phyloP scores from a whole-genome alignment of 2,888 invertebrate genomes.

The Gastracanthus pulcherrimus region DNA sequence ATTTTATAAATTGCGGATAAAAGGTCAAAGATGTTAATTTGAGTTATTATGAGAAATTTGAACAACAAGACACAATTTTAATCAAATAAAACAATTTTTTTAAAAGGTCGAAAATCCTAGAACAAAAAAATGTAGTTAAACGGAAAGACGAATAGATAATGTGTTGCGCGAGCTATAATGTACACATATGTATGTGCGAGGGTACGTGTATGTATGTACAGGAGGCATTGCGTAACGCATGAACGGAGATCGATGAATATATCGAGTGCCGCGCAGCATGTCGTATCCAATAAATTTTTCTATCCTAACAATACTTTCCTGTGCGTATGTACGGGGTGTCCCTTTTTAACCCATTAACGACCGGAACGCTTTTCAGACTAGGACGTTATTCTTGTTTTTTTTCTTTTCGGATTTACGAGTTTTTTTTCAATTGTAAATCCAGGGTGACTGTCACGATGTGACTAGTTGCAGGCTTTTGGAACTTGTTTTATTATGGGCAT shows the following conservation, averaged over 20 bases:
- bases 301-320: conserved; percentile 46
- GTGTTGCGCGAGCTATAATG: neutral
- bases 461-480: too few relatives aligned
- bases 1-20: too few relatives aligned
- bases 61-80: too few relatives aligned
- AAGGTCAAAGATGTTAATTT: too few relatives aligned
- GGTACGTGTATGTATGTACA: neutral
- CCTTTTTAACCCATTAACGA: conserved; percentile 46
- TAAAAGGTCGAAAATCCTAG: too few relatives aligned
- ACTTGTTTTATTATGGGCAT: too few relatives aligned
- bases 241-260: conserved; percentile 51
- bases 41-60: too few relatives aligned
- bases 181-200: neutral
- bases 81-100: too few relatives aligned
- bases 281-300: conserved; percentile 51
- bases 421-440: too few relatives aligned
- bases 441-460: too few relatives aligned
- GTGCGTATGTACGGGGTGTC: conserved; percentile 34
- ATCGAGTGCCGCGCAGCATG: conserved; percentile 28
- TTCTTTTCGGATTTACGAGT: conserved; percentile 16
- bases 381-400: neutral
- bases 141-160: too few relatives aligned
- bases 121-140: too few relatives aligned
- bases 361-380: conserved; percentile 36
- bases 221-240: conserved; percentile 26